These are phyloP conservation scores for Agapornis roseicollis DNA, from an alignment of 2,113 vertebrate genomes.

Conservation along the genomic window DNA sequence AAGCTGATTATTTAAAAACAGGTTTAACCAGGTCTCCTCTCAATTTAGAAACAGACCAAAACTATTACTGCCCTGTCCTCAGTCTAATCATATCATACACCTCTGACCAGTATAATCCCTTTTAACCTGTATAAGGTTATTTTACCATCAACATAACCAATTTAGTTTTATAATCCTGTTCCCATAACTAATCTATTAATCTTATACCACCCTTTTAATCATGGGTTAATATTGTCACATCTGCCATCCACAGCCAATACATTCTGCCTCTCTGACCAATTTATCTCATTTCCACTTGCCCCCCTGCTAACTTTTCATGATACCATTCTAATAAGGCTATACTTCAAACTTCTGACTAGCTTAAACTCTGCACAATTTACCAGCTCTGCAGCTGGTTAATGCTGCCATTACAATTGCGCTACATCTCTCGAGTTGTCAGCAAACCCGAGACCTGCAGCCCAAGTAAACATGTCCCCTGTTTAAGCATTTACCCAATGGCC, in stretches of 20 bases:
- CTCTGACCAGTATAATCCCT: conserved; percentile 54
- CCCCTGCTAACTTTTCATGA: conserved; percentile 15
- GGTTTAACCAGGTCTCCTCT: conserved; percentile 53
- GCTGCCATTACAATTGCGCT: not conserved
- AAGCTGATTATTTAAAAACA: conserved; percentile 61
- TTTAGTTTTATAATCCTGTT: conserved; percentile 56
- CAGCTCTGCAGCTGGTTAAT: not conserved
- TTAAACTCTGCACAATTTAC: not conserved
- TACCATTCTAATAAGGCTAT: not conserved
- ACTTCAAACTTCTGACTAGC: not conserved
- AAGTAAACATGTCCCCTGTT: not conserved
- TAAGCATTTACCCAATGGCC: not conserved
- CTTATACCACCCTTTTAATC: conserved; percentile 35
- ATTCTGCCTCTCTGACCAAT: not conserved
- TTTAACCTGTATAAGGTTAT: conserved; percentile 49
- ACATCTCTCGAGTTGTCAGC: not conserved
- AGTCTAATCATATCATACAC: conserved; percentile 57
- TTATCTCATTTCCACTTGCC: not conserved
- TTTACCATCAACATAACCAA: conserved; percentile 52
- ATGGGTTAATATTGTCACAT: conserved; percentile 33
- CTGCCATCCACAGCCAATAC: conserved; percentile 19
- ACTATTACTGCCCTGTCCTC: conserved; percentile 47
- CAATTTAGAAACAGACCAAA: conserved; percentile 61
- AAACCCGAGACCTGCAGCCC: not conserved
- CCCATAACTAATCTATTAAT: conserved; percentile 66